A percentile compares a stretch with the other conserved stretches of the same genome.
Evolutionary conservation across 53 echinoderm and acorn worm species (phyloP).

Genomic region (Temnopleurus reevesii): DNA sequence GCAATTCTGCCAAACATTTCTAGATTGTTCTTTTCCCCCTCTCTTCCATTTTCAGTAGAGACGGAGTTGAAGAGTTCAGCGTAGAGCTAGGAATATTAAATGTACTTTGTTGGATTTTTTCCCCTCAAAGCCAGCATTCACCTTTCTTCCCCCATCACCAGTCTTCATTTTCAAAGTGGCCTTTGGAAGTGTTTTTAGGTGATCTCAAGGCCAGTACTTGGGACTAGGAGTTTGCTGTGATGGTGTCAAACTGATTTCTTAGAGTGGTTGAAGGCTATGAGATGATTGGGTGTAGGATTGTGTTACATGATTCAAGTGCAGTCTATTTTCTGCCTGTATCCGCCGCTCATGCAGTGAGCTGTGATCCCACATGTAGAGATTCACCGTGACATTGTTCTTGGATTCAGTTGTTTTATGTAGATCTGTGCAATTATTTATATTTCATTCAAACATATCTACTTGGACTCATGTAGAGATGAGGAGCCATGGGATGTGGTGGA

Average conservation of each 20-base stretch:
- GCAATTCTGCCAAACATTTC: conserved; percentile 36
- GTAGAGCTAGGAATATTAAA: neutral
- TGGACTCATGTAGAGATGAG: neutral
- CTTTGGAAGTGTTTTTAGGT: conserved; percentile 26
- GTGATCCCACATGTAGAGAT: neutral
- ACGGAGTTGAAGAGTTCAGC: conserved; percentile 27
- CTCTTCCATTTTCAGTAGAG: neutral
- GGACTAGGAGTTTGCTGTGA: neutral
- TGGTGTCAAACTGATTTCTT: conserved; percentile 51
- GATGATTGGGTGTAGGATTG: conserved; percentile 53
- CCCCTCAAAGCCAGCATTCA: neutral
- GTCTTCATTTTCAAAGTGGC: conserved; percentile 27
- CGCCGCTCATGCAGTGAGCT: neutral
- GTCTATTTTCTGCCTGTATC: neutral
- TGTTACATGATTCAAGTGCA: conserved; percentile 40
- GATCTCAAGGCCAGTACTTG: conserved; percentile 47
- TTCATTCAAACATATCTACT: conserved; percentile 1
- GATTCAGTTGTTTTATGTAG: neutral
- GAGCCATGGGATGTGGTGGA: too few species aligned
- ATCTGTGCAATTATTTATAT: conserved; percentile 28
- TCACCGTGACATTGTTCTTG: neutral
- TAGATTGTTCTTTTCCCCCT: neutral
- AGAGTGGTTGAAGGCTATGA: conserved; percentile 56
- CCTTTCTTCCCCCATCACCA: neutral
- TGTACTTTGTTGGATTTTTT: conserved; percentile 19